Evolutionary conservation across 1,140 invertebrate species (phyloP).

Genomic region (Scaptodrosophila lebanonensis): DNA sequence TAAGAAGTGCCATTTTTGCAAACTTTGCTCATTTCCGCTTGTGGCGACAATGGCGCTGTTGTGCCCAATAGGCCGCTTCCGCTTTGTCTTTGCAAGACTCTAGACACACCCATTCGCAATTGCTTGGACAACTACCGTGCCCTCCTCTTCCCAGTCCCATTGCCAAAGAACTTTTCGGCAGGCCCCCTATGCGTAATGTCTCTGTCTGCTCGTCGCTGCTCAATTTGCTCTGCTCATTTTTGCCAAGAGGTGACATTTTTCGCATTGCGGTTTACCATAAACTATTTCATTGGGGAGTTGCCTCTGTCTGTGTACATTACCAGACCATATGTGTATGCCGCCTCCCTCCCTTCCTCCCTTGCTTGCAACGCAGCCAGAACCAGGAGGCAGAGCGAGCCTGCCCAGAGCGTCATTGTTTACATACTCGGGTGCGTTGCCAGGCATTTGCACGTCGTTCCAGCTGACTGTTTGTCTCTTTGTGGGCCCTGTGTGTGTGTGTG

Average conservation of each 20-base stretch:
- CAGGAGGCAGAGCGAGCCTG: conserved; percentile 3
- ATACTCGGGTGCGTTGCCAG: conserved; percentile 60
- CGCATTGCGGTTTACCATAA: conserved; percentile 76
- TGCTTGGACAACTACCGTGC: conserved; percentile 46
- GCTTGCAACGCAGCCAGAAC: background rate
- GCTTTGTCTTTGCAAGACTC: conserved; percentile 57
- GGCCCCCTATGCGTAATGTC: background rate
- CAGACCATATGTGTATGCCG: too few species aligned
- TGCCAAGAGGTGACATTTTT: conserved; percentile 75
- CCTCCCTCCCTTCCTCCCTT: too few species aligned
- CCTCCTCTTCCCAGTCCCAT: background rate
- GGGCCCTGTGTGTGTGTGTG: conserved; percentile 6
- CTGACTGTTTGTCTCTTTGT: background rate
- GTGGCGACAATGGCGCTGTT: conserved; percentile 49
- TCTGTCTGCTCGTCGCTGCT: conserved; percentile 10
- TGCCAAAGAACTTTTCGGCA: too few species aligned
- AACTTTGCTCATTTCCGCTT: conserved; percentile 68
- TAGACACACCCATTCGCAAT: conserved; percentile 53
- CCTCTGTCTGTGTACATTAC: conserved; percentile 38
- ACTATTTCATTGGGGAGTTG: conserved; percentile 72
- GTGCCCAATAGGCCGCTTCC: conserved; percentile 55
- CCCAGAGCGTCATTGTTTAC: conserved; percentile 51
- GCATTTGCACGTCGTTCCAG: conserved; percentile 25
- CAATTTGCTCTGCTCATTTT: conserved; percentile 54
- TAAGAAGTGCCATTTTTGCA: conserved; percentile 53